Evolutionary conservation across 2,797 vertebrate genomes (phyloP).

Genomic region (Poeciliopsis infans): DNA sequence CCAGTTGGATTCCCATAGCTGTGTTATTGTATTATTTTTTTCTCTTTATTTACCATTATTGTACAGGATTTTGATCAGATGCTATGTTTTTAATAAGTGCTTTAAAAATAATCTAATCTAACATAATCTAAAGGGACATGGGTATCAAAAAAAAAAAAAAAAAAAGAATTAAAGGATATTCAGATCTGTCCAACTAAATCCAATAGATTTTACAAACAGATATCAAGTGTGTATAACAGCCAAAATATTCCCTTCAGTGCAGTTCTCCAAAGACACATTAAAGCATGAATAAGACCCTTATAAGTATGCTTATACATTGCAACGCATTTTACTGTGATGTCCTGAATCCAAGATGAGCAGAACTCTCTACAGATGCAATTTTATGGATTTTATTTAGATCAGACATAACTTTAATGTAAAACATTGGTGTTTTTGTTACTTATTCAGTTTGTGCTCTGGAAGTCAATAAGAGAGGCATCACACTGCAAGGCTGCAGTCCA

Average conservation of each 20-base stretch:
- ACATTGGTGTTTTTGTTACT: conserved; percentile 8
- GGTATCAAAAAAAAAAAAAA: background rate
- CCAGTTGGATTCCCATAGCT: no score
- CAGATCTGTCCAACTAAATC: background rate
- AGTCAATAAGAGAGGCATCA: background rate
- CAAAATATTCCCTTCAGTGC: background rate
- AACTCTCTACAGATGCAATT: background rate
- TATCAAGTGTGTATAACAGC: background rate
- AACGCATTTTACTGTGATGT: background rate
- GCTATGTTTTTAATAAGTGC: background rate
- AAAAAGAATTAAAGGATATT: background rate
- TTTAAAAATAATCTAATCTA: background rate
- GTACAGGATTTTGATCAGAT: no score
- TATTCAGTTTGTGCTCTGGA: conserved; percentile 11
- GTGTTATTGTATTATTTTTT: no score
- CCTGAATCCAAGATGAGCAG: conserved; percentile 2
- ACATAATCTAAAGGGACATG: background rate
- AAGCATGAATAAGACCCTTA: background rate
- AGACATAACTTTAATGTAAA: conserved; percentile 2
- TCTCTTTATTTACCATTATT: no score
- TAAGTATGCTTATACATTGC: background rate
- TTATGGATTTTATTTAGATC: background rate
- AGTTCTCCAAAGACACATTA: background rate
- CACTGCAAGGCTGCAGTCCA: conserved; percentile 15
- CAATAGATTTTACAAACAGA: background rate